Percentiles rank a stretch among this genome's conserved stretches.
Conservation (phyloP, 2,113 vertebrate genomes). For the Columba livia region DNA sequence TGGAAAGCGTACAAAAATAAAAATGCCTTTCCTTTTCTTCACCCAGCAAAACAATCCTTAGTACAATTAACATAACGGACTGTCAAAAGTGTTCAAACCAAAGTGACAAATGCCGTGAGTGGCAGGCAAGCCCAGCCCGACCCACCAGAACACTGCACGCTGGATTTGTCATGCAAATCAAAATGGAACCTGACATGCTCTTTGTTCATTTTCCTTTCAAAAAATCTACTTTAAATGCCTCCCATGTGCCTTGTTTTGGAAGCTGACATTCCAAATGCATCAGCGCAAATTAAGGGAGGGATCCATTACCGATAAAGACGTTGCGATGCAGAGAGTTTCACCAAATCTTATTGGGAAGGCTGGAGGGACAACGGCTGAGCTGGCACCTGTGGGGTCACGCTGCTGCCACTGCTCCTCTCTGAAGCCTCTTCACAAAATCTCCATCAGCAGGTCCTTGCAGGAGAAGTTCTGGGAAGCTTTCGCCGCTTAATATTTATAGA, state of each 20-base stretch:
- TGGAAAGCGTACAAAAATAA: neutral
- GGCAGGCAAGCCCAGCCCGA: conserved; percentile 62
- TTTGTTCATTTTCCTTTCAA: conserved; percentile 71
- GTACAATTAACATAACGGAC: conserved; percentile 69
- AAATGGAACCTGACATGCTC: conserved; percentile 72
- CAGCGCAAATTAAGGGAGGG: conserved; percentile 58
- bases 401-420: neutral
- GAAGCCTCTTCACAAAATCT: neutral
- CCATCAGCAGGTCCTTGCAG: neutral
- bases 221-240: conserved; percentile 74
- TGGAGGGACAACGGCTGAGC: neutral
- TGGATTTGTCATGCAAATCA: conserved; percentile 73
- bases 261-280: conserved; percentile 70
- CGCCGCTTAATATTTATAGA: neutral
- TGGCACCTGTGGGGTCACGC: neutral
- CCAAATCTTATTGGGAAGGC: conserved; percentile 44
- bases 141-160: conserved; percentile 60
- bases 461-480: neutral
- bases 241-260: conserved; percentile 68
- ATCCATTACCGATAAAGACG: conserved; percentile 62
- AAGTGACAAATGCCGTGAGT: conserved; percentile 56
- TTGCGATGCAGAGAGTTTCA: neutral
- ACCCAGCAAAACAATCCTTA: conserved; percentile 53
- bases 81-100: conserved; percentile 70
- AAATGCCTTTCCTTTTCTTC: conserved; percentile 44